phyloP scores from a whole-genome alignment of 2,797 vertebrate species.

The Mormyrops attenuatus region DNA sequence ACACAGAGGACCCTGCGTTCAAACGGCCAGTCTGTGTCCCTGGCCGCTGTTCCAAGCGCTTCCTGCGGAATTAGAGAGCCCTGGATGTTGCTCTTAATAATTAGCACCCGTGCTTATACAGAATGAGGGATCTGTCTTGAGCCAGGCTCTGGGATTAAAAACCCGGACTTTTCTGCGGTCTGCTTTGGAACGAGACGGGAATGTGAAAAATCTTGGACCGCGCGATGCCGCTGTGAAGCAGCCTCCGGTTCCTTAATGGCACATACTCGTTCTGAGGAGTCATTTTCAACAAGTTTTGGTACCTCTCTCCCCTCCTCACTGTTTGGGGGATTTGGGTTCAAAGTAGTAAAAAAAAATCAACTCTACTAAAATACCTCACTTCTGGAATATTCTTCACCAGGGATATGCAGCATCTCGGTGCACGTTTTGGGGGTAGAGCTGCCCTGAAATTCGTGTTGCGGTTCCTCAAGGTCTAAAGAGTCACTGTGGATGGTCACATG shows the following conservation, averaged over 20 bases:
- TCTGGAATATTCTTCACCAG: background rate
- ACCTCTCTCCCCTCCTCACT: slow-evolving; percentile 27
- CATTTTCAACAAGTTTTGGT: background rate
- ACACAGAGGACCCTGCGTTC: background rate
- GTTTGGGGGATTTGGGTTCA: slow-evolving; percentile 23
- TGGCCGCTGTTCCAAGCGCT: background rate
- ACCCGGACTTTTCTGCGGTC: slow-evolving; percentile 38
- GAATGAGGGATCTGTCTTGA: slow-evolving; percentile 19
- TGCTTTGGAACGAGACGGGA: slow-evolving; percentile 35
- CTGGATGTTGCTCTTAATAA: slow-evolving; percentile 21
- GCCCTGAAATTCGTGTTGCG: background rate
- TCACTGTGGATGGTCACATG: background rate
- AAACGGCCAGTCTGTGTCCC: background rate
- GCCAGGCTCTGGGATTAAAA: slow-evolving; percentile 32
- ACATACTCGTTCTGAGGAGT: slow-evolving; percentile 30
- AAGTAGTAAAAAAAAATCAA: background rate
- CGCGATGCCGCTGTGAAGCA: slow-evolving; percentile 26
- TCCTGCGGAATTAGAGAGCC: background rate
- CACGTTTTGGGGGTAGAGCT: background rate
- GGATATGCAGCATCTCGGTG: background rate
- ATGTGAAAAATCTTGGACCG: slow-evolving; percentile 46
- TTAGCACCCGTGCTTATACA: slow-evolving; percentile 17
- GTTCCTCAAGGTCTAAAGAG: background rate
- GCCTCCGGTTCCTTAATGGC: slow-evolving; percentile 37
- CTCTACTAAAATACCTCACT: background rate